Percentiles rank a stretch among this genome's conserved stretches.
These are phyloP conservation scores for Rhadina sibilatrix DNA, from an alignment of 2,113 vertebrate genomes.

Conservation along the genomic window DNA sequence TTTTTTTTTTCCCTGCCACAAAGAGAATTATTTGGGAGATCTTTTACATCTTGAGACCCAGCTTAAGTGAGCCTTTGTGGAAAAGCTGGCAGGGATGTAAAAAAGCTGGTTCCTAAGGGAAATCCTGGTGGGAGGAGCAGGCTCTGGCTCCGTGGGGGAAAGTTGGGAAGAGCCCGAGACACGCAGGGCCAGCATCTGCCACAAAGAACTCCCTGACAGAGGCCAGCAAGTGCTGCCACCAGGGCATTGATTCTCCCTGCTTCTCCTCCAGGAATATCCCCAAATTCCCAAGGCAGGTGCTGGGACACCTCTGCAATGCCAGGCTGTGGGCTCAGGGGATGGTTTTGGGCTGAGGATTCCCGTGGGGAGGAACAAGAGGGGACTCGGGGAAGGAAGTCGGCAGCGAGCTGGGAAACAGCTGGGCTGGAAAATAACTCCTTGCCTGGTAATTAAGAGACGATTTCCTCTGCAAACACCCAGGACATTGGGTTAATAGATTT, in stretches of 20 bases:
- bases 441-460: conserved; percentile 70
- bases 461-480: conserved; percentile 70
- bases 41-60: neutral
- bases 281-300: neutral
- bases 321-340: neutral
- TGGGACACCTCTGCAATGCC: rapidly evolving
- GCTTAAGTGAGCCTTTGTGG: neutral
- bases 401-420: conserved; percentile 52
- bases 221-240: neutral
- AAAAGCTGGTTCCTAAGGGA: neutral
- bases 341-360: neutral
- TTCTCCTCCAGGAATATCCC: neutral
- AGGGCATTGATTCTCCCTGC: neutral
- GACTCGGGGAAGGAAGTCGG: neutral
- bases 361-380: neutral
- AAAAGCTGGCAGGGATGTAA: neutral
- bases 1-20: neutral
- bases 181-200: neutral
- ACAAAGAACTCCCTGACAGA: neutral
- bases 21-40: neutral
- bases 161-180: neutral
- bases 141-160: neutral
- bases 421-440: conserved; percentile 62
- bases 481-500: conserved; percentile 76
- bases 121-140: neutral